Percentiles rank a stretch among this genome's conserved stretches.
Evolutionary conservation across 2,113 vertebrate species (phyloP).

Genomic region (Oxyura jamaicensis): DNA sequence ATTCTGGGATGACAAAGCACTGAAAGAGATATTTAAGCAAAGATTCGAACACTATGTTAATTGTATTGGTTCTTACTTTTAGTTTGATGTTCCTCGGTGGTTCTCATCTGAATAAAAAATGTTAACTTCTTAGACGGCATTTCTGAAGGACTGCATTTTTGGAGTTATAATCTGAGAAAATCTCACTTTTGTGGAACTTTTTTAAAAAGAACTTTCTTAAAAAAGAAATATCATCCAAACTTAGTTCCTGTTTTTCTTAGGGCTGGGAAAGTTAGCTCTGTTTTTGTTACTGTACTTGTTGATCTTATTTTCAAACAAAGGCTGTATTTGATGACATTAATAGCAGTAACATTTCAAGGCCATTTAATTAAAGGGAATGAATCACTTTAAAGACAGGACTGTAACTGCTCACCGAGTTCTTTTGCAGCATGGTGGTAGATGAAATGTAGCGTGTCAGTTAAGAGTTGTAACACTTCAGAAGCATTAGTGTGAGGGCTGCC

Average conservation of each 20-base stretch:
- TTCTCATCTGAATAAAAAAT: neutral
- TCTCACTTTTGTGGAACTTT: neutral
- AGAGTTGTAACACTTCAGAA: neutral
- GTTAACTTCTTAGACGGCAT: neutral
- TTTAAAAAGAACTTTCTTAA: neutral
- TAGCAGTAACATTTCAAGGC: conserved; percentile 33
- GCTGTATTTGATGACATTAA: conserved; percentile 11
- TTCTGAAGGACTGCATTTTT: neutral
- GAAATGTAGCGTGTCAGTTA: neutral
- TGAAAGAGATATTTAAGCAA: neutral
- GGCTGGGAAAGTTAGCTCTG: conserved; percentile 7
- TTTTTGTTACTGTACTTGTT: conserved; percentile 19
- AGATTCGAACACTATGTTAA: neutral
- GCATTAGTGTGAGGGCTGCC: neutral
- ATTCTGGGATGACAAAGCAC: neutral
- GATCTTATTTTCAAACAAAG: conserved; percentile 34
- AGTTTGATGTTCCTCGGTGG: neutral
- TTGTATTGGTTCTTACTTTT: conserved; percentile 21
- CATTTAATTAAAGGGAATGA: conserved; percentile 61
- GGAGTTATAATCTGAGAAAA: neutral
- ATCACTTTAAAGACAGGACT: neutral
- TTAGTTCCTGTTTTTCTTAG: neutral
- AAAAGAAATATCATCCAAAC: neutral
- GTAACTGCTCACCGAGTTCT: conserved; percentile 3
- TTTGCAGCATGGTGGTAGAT: neutral